Evolutionary conservation across 2,888 invertebrate species (phyloP).

Genomic region (Tridacna crocea): DNA sequence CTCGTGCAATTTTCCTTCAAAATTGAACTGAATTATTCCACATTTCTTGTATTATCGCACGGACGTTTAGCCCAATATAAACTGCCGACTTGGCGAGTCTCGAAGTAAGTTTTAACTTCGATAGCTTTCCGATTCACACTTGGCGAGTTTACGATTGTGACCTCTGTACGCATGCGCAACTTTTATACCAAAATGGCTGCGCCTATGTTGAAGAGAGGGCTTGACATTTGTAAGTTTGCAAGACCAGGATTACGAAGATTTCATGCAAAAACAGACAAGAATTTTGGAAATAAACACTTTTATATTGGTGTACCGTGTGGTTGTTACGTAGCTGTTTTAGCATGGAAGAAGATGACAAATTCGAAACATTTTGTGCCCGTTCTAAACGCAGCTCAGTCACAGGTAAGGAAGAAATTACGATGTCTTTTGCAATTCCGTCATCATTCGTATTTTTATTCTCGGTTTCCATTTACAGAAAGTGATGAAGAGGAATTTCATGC

Average conservation of each 20-base stretch:
- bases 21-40: too few relatives aligned
- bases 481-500: too few relatives aligned
- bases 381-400: background rate
- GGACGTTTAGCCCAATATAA: too few relatives aligned
- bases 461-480: too few relatives aligned
- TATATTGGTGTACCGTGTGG: constrained; percentile 54
- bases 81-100: too few relatives aligned
- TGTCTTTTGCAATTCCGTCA: constrained; percentile 13
- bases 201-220: constrained; percentile 31
- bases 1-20: too few relatives aligned
- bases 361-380: background rate
- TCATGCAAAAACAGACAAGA: constrained; percentile 30
- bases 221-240: constrained; percentile 12
- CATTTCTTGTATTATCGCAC: too few relatives aligned
- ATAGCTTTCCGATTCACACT: background rate
- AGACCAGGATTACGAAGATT: constrained; percentile 42
- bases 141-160: constrained; percentile 44
- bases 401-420: constrained; percentile 2
- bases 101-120: background rate
- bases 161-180: constrained; percentile 56
- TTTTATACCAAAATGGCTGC: constrained; percentile 56
- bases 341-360: constrained; percentile 18
- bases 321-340: constrained; percentile 29
- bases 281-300: constrained; percentile 36
- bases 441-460: too few relatives aligned